A percentile compares a stretch with the other conserved stretches of the same genome.
Conservation (phyloP, 2,888 invertebrate genomes). For the Leptinotarsa juncta region DNA sequence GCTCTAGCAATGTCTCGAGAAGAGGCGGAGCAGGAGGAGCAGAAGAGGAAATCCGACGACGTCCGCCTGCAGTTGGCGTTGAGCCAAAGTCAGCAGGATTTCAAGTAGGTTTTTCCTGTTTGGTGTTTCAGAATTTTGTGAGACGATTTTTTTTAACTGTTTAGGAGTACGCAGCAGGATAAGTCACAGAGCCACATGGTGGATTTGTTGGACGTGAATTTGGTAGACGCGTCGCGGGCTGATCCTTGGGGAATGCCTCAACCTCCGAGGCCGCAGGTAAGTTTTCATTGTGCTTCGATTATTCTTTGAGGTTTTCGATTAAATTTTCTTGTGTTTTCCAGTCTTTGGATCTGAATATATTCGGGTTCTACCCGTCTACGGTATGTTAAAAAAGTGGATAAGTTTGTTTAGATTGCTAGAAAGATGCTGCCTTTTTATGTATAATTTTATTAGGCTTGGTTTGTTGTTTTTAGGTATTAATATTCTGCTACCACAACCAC, state of each 20-base stretch:
- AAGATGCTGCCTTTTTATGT: neutral
- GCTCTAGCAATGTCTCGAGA: slow-evolving; percentile 99
- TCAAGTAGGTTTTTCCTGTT: slow-evolving; percentile 72
- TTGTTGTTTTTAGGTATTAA: neutral
- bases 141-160: neutral
- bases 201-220: slow-evolving; percentile 85
- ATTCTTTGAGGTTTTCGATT: neutral
- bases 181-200: slow-evolving; percentile 75
- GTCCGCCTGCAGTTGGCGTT: slow-evolving; percentile 95
- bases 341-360: slow-evolving; percentile 55
- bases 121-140: neutral
- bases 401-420: slow-evolving; percentile 31
- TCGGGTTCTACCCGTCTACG: slow-evolving; percentile 49
- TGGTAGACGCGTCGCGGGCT: slow-evolving; percentile 70
- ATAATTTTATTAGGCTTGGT: slow-evolving; percentile 1
- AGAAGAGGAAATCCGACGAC: slow-evolving; percentile 93
- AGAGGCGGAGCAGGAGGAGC: slow-evolving; percentile 97
- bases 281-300: slow-evolving; percentile 24
- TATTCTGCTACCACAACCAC: too few species aligned
- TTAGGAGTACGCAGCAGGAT: slow-evolving; percentile 18
- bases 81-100: slow-evolving; percentile 92
- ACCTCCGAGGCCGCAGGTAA: slow-evolving; percentile 72
- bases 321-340: slow-evolving; percentile 44
- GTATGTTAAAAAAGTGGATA: slow-evolving; percentile 47
- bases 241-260: slow-evolving; percentile 83